phyloP scores from a whole-genome alignment of 2,888 invertebrate genomes.

The Strigamia transsilvanica region DNA sequence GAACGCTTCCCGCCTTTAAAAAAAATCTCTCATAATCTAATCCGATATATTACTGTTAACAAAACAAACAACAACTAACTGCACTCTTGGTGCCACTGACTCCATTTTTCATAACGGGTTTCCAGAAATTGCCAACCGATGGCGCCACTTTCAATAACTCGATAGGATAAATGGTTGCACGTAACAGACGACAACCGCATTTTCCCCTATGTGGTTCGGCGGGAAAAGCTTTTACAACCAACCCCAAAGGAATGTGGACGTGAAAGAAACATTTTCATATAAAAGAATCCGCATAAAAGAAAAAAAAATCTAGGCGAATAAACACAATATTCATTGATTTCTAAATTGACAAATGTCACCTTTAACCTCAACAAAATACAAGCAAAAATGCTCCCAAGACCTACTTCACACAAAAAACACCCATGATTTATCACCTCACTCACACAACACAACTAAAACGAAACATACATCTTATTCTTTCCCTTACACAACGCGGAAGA shows the following conservation, averaged over 20 bases:
- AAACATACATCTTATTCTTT: background rate
- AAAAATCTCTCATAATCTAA: too few species aligned
- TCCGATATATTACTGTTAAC: background rate
- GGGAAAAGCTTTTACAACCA: background rate
- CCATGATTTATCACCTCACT: background rate
- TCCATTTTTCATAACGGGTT: background rate
- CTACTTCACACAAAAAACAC: background rate
- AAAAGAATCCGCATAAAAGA: background rate
- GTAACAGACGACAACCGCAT: background rate
- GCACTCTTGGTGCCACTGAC: too few species aligned
- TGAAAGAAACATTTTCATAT: background rate
- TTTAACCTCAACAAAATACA: background rate
- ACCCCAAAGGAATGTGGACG: constrained; percentile 10
- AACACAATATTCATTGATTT: background rate
- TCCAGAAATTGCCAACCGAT: background rate
- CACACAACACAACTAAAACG: background rate
- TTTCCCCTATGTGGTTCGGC: background rate
- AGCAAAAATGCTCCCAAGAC: background rate
- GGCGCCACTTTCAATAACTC: background rate
- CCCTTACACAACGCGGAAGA: too few species aligned
- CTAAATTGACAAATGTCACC: constrained; percentile 10
- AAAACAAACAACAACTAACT: background rate
- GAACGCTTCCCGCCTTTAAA: too few species aligned
- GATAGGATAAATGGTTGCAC: background rate
- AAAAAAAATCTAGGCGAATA: background rate